Evolutionary conservation across 2,888 invertebrate species (phyloP), one percentile per base, ranked within the genome.

Genomic region (Tetrapedia diversipes): DNA sequence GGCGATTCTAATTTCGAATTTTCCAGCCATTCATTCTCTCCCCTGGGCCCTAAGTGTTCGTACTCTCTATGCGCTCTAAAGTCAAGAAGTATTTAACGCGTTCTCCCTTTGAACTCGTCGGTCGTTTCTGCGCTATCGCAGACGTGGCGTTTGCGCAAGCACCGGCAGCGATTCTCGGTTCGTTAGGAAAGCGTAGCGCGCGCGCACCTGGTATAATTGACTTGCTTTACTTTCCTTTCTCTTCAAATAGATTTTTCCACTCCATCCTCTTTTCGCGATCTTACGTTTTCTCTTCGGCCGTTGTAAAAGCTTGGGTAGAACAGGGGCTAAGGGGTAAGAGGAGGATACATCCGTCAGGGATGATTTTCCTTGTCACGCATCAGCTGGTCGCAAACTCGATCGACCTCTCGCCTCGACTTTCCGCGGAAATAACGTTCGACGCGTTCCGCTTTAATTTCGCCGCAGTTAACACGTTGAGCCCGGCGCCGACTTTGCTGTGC

Each of bases 81-180:
- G 69, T 69, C 77, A 47, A 76, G 63, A 53, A 53, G 65, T 67
- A 68, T 78, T 53, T 68, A 65, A 61, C 53, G 59, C 69, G 54
- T 66, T 77, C 27, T 59, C 68, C 79, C 74, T 79, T 79, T 79
- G 74, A 74, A 64, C 60, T 27, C 47, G 73, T 63, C 67, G 11
- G 24, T 56, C 65, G 51, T 51, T 60, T 64, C 67, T 54, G 41
- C 27, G 37, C 66, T 24, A 66, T 78, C 59, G 63, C 24, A 39
- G 49, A n/a, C 39, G 11, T 47, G 34, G 29, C 70, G 67, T 79
- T 79, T 75, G 59, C 70, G 39, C 51, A 71, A 75, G 61, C 63
- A 63, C 54, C 59, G 54, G 47, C 68, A 61, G 64, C 68, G 76
- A 76, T 64, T 69, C 79, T 60, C 76, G 63, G 63, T 69, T 79